A percentile compares a stretch with the other conserved stretches of the same genome.
phyloP scores from a whole-genome alignment of 2,797 vertebrate species.

The Luscinia megarhynchos region DNA sequence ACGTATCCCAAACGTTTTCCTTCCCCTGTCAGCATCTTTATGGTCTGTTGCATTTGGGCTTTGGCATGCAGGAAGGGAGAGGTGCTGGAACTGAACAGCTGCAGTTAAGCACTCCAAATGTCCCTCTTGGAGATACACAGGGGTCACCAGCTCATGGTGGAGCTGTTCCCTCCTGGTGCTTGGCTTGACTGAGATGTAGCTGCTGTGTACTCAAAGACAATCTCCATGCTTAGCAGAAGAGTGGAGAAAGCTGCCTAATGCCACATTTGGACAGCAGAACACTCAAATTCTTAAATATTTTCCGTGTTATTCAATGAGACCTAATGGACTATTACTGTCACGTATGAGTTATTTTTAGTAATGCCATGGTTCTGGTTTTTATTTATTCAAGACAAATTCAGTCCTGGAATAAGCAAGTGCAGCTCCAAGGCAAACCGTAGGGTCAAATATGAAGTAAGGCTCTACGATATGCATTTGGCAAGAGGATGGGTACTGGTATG shows the following conservation, averaged over 20 bases:
- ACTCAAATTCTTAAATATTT: neutral
- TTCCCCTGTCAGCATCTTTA: neutral
- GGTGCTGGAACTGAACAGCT: neutral
- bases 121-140: neutral
- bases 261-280: neutral
- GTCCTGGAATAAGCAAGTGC: neutral
- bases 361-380: neutral
- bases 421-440: neutral
- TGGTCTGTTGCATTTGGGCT: neutral
- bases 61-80: neutral
- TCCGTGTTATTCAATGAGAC: neutral
- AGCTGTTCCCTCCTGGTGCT: neutral
- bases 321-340: neutral
- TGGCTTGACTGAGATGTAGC: neutral
- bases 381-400: neutral
- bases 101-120: neutral
- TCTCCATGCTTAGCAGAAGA: neutral
- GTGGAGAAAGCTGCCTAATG: neutral
- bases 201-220: neutral
- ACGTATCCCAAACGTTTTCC: neutral
- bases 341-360: neutral
- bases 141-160: neutral
- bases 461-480: neutral
- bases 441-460: neutral
- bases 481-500: neutral